Conservation (phyloP, 1,140 invertebrate genomes). For the Cryptotermes secundus region DNA sequence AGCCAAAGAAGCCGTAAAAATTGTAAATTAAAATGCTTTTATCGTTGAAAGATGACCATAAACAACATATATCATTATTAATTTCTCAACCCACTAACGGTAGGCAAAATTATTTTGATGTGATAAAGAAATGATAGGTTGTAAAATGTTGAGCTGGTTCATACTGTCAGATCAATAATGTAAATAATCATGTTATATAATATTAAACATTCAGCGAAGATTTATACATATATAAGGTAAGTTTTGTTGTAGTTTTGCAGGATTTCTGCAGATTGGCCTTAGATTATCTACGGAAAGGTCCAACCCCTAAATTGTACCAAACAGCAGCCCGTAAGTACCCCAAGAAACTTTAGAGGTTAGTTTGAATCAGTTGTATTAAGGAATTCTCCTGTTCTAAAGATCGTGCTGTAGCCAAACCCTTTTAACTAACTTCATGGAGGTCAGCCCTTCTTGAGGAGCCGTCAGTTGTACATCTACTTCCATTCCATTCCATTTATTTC, state of each 20-base stretch:
- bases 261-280: constrained; percentile 64
- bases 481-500: too few species aligned
- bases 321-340: constrained; percentile 54
- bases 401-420: constrained; percentile 1
- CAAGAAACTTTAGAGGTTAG: neutral
- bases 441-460: too few species aligned
- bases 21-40: constrained; percentile 29
- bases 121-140: neutral
- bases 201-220: neutral
- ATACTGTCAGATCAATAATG: neutral
- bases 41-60: constrained; percentile 44
- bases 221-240: constrained; percentile 32
- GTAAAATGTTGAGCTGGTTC: too few species aligned
- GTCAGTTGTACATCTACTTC: too few species aligned
- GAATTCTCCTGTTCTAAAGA: too few species aligned
- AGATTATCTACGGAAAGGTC: constrained; percentile 62
- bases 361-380: too few species aligned
- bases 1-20: too few species aligned
- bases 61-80: constrained; percentile 45
- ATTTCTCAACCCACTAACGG: constrained; percentile 43
- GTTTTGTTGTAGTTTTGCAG: constrained; percentile 54
- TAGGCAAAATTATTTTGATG: constrained; percentile 36
- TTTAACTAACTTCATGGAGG: too few species aligned
- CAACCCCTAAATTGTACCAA: constrained; percentile 58
- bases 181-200: neutral